Evolutionary conservation across 2,888 invertebrate genomes (phyloP).

Genomic region (Leptogaster cylindrica): DNA sequence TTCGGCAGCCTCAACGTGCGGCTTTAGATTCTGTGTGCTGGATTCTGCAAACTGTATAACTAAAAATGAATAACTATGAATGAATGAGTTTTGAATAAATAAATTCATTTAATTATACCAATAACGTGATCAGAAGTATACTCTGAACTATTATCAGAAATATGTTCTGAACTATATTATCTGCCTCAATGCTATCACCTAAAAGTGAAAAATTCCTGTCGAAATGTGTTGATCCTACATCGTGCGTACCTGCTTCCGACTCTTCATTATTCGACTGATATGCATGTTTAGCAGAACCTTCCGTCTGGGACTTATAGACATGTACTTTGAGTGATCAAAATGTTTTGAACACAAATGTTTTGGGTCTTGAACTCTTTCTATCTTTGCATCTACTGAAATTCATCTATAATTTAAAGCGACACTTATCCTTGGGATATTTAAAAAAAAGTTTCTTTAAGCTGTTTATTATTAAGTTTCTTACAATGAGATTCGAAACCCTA

Average conservation of each 20-base stretch:
- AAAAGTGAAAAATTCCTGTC: conserved; percentile 23
- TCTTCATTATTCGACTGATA: conserved; percentile 41
- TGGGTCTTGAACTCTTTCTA: neutral
- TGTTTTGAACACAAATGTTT: conserved; percentile 45
- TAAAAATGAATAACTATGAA: too few relatives aligned
- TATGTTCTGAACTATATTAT: too few relatives aligned
- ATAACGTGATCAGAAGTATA: too few relatives aligned
- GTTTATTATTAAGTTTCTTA: too few relatives aligned
- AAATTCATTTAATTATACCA: too few relatives aligned
- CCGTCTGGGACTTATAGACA: conserved; percentile 43
- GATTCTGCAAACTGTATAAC: conserved; percentile 1
- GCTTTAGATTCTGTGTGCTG: neutral
- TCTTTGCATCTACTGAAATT: conserved; percentile 37
- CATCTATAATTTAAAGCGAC: conserved; percentile 37
- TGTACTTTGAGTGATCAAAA: conserved; percentile 44
- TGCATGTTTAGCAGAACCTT: conserved; percentile 33
- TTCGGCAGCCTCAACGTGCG: neutral
- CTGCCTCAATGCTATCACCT: neutral
- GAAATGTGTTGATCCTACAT: conserved; percentile 23
- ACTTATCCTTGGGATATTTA: conserved; percentile 40
- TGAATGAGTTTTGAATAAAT: too few relatives aligned
- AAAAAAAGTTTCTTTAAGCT: conserved; percentile 42
- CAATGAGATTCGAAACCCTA: too few relatives aligned
- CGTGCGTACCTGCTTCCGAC: neutral
- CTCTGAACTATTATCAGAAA: too few relatives aligned